These are phyloP conservation scores for Leptoteleia sp. DNA, from an alignment of 1,140 invertebrate genomes.

Conservation along the genomic window DNA sequence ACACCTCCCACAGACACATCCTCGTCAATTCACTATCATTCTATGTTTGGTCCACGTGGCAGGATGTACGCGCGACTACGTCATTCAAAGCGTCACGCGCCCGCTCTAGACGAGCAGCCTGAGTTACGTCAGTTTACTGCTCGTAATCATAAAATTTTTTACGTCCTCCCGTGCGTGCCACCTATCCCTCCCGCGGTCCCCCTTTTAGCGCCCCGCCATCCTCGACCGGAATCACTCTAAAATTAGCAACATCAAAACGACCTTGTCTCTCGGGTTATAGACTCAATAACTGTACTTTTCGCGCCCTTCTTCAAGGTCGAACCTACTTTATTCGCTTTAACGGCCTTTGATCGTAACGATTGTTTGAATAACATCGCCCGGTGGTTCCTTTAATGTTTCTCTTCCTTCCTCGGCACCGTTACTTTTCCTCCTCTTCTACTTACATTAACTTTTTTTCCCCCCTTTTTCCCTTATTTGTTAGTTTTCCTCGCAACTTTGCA, in stretches of 20 bases:
- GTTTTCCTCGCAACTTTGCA: no score
- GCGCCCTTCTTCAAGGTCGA: constrained; percentile 59
- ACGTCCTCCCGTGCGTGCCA: constrained; percentile 72
- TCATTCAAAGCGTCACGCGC: constrained; percentile 73
- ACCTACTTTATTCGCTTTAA: constrained; percentile 41
- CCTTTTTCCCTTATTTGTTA: no score
- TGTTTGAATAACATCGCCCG: background rate
- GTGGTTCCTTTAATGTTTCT: background rate
- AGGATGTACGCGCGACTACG: constrained; percentile 74
- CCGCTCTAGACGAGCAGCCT: constrained; percentile 70
- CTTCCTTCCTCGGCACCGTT: no score
- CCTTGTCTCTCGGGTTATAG: constrained; percentile 62
- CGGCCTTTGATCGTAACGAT: constrained; percentile 15
- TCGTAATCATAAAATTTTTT: constrained; percentile 81
- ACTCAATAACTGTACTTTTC: constrained; percentile 59
- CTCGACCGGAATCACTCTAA: constrained; percentile 55
- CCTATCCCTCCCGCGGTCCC: constrained; percentile 37
- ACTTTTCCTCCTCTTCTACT: background rate
- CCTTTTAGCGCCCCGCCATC: constrained; percentile 53
- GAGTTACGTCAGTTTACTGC: constrained; percentile 81
- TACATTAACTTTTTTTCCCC: no score
- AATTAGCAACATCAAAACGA: constrained; percentile 64
- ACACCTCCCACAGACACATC: constrained; percentile 44
- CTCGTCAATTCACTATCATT: constrained; percentile 60
- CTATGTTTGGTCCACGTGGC: constrained; percentile 71